Percentiles rank a stretch among this genome's conserved stretches.
Evolutionary conservation across 2,797 vertebrate genomes (phyloP).

Genomic region (Geotrypetes seraphini): DNA sequence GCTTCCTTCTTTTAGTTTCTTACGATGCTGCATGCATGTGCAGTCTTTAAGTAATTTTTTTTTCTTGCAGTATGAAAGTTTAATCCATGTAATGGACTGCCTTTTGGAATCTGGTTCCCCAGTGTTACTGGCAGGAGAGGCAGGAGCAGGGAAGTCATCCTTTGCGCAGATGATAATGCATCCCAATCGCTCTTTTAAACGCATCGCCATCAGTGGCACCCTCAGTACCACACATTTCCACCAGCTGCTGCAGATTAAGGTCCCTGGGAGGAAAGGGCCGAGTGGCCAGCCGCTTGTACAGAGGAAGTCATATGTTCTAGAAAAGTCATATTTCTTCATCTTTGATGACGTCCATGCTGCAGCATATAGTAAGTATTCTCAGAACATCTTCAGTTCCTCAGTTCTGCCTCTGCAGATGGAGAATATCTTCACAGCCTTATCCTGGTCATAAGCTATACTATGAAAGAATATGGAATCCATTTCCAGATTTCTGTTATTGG

Average conservation of each 20-base stretch:
- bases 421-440: too few relatives aligned
- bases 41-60: too few relatives aligned
- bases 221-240: constrained; percentile 44
- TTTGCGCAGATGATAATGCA: constrained; percentile 52
- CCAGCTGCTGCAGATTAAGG: constrained; percentile 34
- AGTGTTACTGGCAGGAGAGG: constrained; percentile 62
- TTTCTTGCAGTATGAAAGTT: constrained; percentile 44
- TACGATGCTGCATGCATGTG: too few relatives aligned
- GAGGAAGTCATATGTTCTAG: too few relatives aligned
- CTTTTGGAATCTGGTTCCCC: constrained; percentile 58
- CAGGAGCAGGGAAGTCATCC: constrained; percentile 61
- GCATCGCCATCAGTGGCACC: constrained; percentile 36
- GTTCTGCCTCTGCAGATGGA: too few relatives aligned
- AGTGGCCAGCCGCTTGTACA: too few relatives aligned
- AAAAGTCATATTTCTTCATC: constrained; percentile 18
- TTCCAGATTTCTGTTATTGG: too few relatives aligned
- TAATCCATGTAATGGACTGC: constrained; percentile 51
- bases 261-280: background rate
- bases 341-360: constrained; percentile 46
- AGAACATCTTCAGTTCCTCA: too few relatives aligned
- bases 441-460: too few relatives aligned
- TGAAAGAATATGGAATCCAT: too few relatives aligned
- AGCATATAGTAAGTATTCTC: constrained; percentile 32
- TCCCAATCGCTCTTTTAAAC: constrained; percentile 36
- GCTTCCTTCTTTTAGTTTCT: too few relatives aligned